Conservation (phyloP, 2,888 invertebrate species). For the Yponomeuta sedellus region DNA sequence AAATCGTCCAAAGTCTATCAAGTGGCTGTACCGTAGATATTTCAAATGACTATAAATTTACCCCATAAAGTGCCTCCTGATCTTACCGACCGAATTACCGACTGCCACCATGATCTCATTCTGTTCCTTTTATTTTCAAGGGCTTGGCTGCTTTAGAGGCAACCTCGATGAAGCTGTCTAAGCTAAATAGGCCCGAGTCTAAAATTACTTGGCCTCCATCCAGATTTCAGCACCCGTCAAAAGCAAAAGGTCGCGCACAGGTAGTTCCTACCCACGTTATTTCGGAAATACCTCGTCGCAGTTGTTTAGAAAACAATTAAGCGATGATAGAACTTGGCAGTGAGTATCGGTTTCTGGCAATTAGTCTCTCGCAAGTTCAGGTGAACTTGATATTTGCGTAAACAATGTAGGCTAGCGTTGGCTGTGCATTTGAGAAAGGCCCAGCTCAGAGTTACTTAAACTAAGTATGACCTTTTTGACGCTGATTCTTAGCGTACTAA, state of each 20-base stretch:
- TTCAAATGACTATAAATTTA: too few species aligned
- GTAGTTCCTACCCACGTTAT: not conserved
- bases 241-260: not conserved
- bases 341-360: not conserved
- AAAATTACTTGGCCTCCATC: constrained; percentile 7
- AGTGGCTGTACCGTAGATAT: too few species aligned
- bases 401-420: not conserved
- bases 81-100: too few species aligned
- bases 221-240: not conserved
- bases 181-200: not conserved
- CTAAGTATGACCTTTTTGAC: too few species aligned
- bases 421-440: not conserved
- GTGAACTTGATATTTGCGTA: not conserved
- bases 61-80: too few species aligned
- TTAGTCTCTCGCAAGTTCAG: not conserved
- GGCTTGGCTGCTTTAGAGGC: too few species aligned
- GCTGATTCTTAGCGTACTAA: too few species aligned
- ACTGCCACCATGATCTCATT: too few species aligned
- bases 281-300: not conserved
- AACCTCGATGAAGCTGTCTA: not conserved
- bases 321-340: not conserved
- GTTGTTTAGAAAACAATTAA: constrained; percentile 4
- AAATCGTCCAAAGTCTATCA: too few species aligned
- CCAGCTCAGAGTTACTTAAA: too few species aligned
- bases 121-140: too few species aligned